Base-by-base conservation (phyloP, 2,113 vertebrate genomes). In the Tinamus guttatus region DNA sequence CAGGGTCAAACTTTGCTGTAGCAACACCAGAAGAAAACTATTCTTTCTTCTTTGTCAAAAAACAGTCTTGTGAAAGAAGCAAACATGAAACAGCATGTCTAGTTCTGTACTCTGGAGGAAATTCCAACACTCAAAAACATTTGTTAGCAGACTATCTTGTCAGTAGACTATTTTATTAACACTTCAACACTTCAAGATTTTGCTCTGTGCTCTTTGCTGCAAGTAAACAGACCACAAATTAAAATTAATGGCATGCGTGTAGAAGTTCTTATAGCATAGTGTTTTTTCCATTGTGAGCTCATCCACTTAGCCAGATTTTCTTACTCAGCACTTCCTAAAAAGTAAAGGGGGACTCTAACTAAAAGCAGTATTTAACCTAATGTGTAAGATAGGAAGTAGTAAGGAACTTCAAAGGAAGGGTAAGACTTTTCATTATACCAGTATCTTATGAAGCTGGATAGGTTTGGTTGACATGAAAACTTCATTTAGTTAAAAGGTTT, bases 11-110 rank as follows among this genome's bases (percentile, higher is more conserved):
- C 43, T 45, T 59, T 73, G 51, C 15, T 11, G 14, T 17, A 65
- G n/a, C 7, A 70, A 3, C 1, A 21, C 4, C 7, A 71, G 9
- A 75, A 15, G 0, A 6, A 81, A 73, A 54, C 73, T 12, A 0
- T 13, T 27, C 11, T 17, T 0, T 20, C 12, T 47, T 16, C 17
- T 17, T 67, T 24, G 28, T 18, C 54, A 32, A 18, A 56, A 27
- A 56, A 32, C 14, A 58, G 54, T 10, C 30, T 32, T 18, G 17
- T 74, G 40, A 21, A 80, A 60, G 5, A 36, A 81, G 1, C 6
- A 40, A 11, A 36, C 3, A 34, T 60, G 73, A 56, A 4, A 6
- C 15, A 24, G 4, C 2, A 24, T 2, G 2, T 5, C 63, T 40
- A 2, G n/a, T n/a, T 8, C 30, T 51, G 17, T 9, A n/a, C 64